Conservation (phyloP, 2,113 vertebrate genomes). For the Callospermophilus lateralis region DNA sequence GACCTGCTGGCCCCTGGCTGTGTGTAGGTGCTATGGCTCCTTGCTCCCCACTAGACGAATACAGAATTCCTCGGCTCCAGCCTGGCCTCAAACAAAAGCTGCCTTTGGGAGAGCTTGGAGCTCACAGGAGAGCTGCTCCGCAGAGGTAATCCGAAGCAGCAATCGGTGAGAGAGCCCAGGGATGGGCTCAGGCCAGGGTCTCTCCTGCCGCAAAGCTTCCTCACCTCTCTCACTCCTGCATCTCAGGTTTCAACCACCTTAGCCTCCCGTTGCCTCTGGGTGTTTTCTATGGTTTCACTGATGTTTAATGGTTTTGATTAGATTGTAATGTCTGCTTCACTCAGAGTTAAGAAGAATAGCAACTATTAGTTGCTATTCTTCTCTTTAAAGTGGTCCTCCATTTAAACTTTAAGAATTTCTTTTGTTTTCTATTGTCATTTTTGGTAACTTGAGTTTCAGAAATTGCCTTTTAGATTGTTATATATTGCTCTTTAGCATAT, state of each 20-base stretch:
- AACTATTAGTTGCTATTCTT: not conserved
- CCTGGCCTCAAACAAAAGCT: not conserved
- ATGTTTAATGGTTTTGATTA: not conserved
- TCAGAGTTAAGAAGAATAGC: not conserved
- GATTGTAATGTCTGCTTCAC: not conserved
- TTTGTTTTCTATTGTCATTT: not conserved
- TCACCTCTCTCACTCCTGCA: not conserved
- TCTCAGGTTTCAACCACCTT: not conserved
- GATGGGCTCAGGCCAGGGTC: not conserved
- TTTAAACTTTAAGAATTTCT: not conserved
- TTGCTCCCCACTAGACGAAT: not conserved
- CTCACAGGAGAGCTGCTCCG: not conserved
- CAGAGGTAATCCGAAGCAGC: fast-evolving
- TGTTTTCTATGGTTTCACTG: not conserved
- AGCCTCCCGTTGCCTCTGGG: not conserved
- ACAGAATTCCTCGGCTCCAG: no score
- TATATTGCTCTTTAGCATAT: not conserved
- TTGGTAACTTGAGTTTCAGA: not conserved
- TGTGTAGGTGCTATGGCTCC: not conserved
- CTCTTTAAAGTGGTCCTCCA: not conserved
- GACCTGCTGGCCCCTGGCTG: no score
- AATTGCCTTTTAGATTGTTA: not conserved
- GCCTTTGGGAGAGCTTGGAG: no score
- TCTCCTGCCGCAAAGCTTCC: not conserved
- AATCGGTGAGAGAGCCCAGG: no score